phyloP scores from a whole-genome alignment of 2,797 vertebrate species.

The Sarcoramphus papa region DNA sequence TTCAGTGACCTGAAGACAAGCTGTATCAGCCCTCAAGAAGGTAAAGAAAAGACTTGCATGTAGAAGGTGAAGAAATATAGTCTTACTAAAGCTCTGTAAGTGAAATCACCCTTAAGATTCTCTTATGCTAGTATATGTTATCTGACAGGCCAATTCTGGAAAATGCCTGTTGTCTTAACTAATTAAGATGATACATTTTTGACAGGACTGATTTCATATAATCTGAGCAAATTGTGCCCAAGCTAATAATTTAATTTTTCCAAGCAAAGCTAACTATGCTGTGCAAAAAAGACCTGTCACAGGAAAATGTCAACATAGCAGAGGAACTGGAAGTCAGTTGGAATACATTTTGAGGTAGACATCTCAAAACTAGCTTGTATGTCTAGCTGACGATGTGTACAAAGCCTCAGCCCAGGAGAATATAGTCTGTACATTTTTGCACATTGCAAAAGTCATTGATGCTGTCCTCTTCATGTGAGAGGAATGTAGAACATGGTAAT shows the following conservation, averaged over 20 bases:
- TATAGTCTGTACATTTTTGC: not conserved
- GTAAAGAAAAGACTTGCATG: constrained; percentile 40
- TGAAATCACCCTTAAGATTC: constrained; percentile 65
- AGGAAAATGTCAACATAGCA: constrained; percentile 57
- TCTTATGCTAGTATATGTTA: constrained; percentile 48
- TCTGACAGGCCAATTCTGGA: constrained; percentile 66
- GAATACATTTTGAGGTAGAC: constrained; percentile 27
- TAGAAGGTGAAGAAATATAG: constrained; percentile 42
- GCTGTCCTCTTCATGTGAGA: not conserved
- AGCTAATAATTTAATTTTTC: constrained; percentile 68
- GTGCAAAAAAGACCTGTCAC: constrained; percentile 18
- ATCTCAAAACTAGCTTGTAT: not conserved
- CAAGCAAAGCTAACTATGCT: constrained; percentile 49
- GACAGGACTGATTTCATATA: constrained; percentile 65
- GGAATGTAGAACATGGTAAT: not conserved
- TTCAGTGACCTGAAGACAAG: constrained; percentile 62
- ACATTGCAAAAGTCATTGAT: not conserved
- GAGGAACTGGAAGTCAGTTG: constrained; percentile 20
- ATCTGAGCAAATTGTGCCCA: constrained; percentile 62
- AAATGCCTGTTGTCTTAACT: constrained; percentile 68
- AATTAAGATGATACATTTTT: constrained; percentile 75
- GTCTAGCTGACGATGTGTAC: not conserved
- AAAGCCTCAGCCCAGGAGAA: constrained; percentile 42
- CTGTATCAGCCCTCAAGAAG: constrained; percentile 52
- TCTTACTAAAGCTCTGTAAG: constrained; percentile 65